phyloP scores from a whole-genome alignment of 2,888 invertebrate genomes.

The Drosophila borborema region DNA sequence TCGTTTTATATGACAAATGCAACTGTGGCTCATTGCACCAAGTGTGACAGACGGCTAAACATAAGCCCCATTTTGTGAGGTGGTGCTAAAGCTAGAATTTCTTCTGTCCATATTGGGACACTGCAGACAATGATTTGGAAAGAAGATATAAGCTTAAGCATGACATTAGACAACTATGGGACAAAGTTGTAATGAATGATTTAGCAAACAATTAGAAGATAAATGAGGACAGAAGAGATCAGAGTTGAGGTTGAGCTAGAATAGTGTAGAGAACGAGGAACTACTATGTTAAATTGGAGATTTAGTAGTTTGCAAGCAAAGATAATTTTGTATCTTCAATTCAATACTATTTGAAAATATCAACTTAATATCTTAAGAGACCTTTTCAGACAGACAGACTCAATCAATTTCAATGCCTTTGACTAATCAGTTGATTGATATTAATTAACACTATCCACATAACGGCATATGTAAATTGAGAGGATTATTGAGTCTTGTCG shows the following conservation, averaged over 20 bases:
- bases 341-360: too few relatives aligned
- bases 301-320: not conserved
- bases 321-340: not conserved
- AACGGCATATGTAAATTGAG: conserved; percentile 28
- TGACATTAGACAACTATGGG: conserved; percentile 1
- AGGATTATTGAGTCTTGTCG: conserved; percentile 34
- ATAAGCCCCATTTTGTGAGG: conserved; percentile 9
- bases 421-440: conserved; percentile 70
- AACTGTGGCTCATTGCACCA: not conserved
- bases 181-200: not conserved
- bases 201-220: not conserved
- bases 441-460: conserved; percentile 53
- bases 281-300: not conserved
- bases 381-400: not conserved
- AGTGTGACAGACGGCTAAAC: conserved; percentile 11
- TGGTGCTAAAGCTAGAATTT: conserved; percentile 1
- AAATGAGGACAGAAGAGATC: not conserved
- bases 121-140: not conserved
- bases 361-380: not conserved
- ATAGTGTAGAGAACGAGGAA: not conserved
- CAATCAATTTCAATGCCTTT: not conserved
- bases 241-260: not conserved
- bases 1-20: conserved; percentile 12
- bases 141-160: not conserved
- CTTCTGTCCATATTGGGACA: not conserved